phyloP scores from a whole-genome alignment of 2,113 vertebrate genomes.

The Boulengeromyrus knoepffleri region DNA sequence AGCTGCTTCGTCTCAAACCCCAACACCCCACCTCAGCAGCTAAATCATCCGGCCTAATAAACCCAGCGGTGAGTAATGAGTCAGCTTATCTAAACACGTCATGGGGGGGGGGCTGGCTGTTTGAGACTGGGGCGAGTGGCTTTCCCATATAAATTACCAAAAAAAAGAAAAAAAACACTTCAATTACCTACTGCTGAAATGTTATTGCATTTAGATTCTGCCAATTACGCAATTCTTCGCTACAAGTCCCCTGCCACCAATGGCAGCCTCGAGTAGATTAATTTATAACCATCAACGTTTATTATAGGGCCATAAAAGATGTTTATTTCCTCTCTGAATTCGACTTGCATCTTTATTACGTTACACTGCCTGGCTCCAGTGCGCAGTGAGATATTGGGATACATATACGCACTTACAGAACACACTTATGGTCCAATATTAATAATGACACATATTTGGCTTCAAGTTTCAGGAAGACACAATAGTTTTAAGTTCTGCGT shows the following conservation, averaged over 20 bases:
- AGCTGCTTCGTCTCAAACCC: constrained; percentile 11
- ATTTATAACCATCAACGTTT: constrained; percentile 7
- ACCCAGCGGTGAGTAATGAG: constrained; percentile 7
- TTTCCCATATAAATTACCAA: background rate
- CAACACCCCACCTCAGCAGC: constrained; percentile 20
- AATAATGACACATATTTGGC: constrained; percentile 1
- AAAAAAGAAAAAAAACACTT: background rate
- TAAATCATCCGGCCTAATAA: constrained; percentile 13
- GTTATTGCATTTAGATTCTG: background rate
- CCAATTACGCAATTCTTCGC: background rate
- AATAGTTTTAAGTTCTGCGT: background rate
- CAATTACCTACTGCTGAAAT: constrained; percentile 14
- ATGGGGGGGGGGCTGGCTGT: background rate
- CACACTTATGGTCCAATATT: background rate
- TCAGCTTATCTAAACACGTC: constrained; percentile 18
- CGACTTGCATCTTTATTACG: background rate
- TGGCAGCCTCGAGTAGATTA: background rate
- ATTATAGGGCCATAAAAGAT: background rate
- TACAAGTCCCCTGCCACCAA: background rate
- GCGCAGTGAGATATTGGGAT: background rate
- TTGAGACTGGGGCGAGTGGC: background rate
- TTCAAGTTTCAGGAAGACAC: background rate
- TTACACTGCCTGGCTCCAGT: background rate
- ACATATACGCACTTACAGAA: background rate
- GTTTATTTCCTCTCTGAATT: background rate